These are phyloP conservation scores for Brachionus koreanus DNA, from an alignment of 1,140 invertebrate species.

Conservation along the genomic window DNA sequence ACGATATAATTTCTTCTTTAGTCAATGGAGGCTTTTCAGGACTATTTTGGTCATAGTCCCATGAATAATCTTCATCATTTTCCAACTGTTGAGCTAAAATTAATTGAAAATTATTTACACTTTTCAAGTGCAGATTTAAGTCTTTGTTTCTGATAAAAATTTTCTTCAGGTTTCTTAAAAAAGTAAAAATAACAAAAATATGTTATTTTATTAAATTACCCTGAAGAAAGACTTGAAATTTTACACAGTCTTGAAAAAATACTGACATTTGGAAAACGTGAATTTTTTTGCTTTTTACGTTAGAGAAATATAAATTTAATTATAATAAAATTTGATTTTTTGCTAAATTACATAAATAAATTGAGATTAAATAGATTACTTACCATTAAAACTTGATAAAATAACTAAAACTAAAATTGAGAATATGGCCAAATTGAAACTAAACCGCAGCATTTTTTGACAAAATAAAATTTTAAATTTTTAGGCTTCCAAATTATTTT, in stretches of 20 bases:
- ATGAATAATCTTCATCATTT: constrained; percentile 7
- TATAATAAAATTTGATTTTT: too few relatives aligned
- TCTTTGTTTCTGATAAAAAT: neutral
- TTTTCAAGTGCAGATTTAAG: neutral
- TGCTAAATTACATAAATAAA: too few relatives aligned
- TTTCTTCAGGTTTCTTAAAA: neutral
- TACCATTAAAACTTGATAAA: neutral
- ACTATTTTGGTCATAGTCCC: constrained; percentile 7
- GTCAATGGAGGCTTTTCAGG: neutral
- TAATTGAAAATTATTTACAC: neutral
- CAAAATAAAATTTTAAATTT: neutral
- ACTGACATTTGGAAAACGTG: too few relatives aligned
- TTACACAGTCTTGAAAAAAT: too few relatives aligned
- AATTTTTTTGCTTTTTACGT: too few relatives aligned
- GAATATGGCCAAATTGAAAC: neutral
- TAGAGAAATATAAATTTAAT: too few relatives aligned
- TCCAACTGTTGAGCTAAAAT: neutral
- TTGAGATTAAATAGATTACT: neutral
- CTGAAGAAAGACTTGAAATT: too few relatives aligned
- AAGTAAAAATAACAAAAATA: neutral
- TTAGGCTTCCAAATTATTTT: neutral
- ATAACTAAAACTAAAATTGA: neutral
- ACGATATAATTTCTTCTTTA: constrained; percentile 1
- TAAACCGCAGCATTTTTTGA: neutral
- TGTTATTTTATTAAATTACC: neutral